phyloP scores from a whole-genome alignment of 2,797 vertebrate genomes.

The Ctenochaetus hawaiiensis region DNA sequence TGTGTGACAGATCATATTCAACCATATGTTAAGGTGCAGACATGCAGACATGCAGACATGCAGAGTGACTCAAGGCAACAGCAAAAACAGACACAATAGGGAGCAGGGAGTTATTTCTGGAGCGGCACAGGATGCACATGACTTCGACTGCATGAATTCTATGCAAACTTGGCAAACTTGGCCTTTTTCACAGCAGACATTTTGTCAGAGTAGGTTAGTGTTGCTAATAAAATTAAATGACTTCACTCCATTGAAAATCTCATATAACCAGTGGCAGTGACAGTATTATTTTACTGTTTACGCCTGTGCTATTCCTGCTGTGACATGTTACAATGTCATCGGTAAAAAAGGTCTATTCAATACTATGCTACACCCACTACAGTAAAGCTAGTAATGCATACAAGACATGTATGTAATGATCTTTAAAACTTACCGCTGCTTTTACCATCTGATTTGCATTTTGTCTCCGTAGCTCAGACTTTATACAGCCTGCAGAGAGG shows the following conservation, averaged over 20 bases:
- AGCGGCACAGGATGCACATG: background rate
- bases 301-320: background rate
- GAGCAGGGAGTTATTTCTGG: slow-evolving; percentile 28
- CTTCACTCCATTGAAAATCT: background rate
- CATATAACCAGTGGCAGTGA: background rate
- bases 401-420: background rate
- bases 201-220: background rate
- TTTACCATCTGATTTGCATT: slow-evolving; percentile 86
- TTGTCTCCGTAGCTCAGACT: slow-evolving; percentile 92
- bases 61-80: background rate
- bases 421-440: slow-evolving; percentile 86
- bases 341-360: background rate
- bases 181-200: slow-evolving; percentile 10
- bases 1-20: background rate
- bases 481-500: slow-evolving; percentile 88
- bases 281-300: background rate
- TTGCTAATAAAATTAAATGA: background rate
- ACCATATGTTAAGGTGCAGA: background rate
- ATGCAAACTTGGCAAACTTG: background rate
- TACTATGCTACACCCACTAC: background rate
- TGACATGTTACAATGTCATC: slow-evolving; percentile 3
- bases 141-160: background rate
- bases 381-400: background rate
- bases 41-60: background rate
- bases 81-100: slow-evolving; percentile 9